These are phyloP conservation scores for Cyclopterus lumpus DNA, from an alignment of 2,797 vertebrate species.

Conservation along the genomic window DNA sequence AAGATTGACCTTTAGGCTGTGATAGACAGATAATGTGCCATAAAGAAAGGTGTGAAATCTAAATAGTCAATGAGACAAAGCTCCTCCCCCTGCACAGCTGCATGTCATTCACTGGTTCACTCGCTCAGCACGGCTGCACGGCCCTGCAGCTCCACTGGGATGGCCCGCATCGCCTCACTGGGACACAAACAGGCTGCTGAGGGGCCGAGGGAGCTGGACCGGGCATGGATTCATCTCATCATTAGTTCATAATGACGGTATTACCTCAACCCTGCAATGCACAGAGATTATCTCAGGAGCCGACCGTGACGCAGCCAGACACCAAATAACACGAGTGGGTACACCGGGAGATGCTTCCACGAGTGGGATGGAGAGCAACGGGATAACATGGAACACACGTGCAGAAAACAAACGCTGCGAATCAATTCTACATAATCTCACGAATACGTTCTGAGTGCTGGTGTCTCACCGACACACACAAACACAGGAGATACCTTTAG, in stretches of 20 bases:
- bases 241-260: slow-evolving; percentile 64
- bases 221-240: slow-evolving; percentile 61
- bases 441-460: background rate
- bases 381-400: background rate
- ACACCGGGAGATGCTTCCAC: slow-evolving; percentile 12
- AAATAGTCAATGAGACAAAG: background rate
- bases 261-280: slow-evolving; percentile 47
- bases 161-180: slow-evolving; percentile 25
- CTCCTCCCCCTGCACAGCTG: background rate
- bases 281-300: slow-evolving; percentile 53
- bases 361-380: background rate
- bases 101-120: background rate
- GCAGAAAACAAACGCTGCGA: slow-evolving; percentile 7
- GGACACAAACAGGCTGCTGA: slow-evolving; percentile 46
- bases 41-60: background rate
- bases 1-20: background rate
- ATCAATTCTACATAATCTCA: background rate
- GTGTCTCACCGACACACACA: slow-evolving; percentile 14
- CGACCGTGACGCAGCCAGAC: slow-evolving; percentile 28
- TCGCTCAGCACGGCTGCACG: slow-evolving; percentile 24
- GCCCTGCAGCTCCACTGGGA: slow-evolving; percentile 50
- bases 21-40: background rate
- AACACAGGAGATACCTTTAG: slow-evolving; percentile 4
- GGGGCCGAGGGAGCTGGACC: slow-evolving; percentile 43
- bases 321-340: background rate